phyloP scores from a whole-genome alignment of 2,888 invertebrate genomes.

The Athripsodes cinereus region DNA sequence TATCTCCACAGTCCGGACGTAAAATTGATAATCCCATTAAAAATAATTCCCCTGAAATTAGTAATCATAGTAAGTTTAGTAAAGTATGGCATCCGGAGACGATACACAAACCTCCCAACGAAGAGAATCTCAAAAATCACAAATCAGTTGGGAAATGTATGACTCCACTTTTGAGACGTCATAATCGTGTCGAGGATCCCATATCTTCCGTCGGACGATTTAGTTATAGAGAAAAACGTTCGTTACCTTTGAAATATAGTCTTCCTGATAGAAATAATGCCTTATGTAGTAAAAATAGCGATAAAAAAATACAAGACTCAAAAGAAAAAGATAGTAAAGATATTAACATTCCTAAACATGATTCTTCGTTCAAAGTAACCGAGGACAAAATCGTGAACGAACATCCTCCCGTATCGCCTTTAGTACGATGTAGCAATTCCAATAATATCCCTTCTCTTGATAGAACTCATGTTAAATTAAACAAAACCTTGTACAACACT shows the following conservation, averaged over 20 bases:
- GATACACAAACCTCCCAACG: slow-evolving; percentile 4
- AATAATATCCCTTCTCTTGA: slow-evolving; percentile 26
- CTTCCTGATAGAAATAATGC: slow-evolving; percentile 16
- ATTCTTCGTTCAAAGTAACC: background rate
- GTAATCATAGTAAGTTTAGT: slow-evolving; percentile 3
- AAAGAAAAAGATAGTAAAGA: background rate
- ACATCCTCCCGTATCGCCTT: slow-evolving; percentile 9
- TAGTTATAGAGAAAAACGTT: slow-evolving; percentile 39
- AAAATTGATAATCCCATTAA: slow-evolving; percentile 5
- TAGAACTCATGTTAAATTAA: background rate
- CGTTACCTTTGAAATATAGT: slow-evolving; percentile 31
- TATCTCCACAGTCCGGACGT: slow-evolving; percentile 7
- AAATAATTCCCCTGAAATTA: slow-evolving; percentile 1
- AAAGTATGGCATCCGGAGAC: slow-evolving; percentile 16
- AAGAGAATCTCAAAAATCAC: slow-evolving; percentile 1
- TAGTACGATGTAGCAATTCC: slow-evolving; percentile 22
- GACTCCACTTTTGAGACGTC: slow-evolving; percentile 45
- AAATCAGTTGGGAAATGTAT: slow-evolving; percentile 41
- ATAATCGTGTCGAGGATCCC: slow-evolving; percentile 33
- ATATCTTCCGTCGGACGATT: slow-evolving; percentile 36
- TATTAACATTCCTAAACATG: background rate
- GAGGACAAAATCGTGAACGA: background rate
- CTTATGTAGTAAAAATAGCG: slow-evolving; percentile 3
- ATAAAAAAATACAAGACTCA: slow-evolving; percentile 7
- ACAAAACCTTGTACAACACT: background rate